These are phyloP conservation scores for Psettodes erumei DNA, from an alignment of 2,113 vertebrate genomes.

Conservation along the genomic window DNA sequence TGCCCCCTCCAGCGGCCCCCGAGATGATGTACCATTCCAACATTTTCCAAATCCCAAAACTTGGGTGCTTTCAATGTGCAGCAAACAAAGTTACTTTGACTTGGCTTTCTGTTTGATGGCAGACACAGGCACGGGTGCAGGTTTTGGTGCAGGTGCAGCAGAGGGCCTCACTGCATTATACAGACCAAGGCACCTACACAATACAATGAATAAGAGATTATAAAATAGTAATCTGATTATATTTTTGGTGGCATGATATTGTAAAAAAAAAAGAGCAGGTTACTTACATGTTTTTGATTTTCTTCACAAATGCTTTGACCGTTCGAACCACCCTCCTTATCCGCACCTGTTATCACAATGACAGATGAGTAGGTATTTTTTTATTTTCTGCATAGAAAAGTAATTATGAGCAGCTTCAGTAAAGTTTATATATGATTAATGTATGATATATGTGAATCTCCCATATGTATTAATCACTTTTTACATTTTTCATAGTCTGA, in stretches of 20 bases:
- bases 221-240: neutral
- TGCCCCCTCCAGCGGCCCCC: slow-evolving; percentile 56
- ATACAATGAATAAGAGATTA: neutral
- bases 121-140: slow-evolving; percentile 36
- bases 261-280: neutral
- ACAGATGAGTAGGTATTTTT: neutral
- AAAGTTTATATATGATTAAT: neutral
- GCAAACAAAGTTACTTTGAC: slow-evolving; percentile 74
- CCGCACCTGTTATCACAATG: slow-evolving; percentile 81
- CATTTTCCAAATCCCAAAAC: slow-evolving; percentile 56
- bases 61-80: neutral
- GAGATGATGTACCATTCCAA: slow-evolving; percentile 53
- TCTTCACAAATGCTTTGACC: slow-evolving; percentile 82
- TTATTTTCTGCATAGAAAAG: neutral
- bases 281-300: slow-evolving; percentile 87
- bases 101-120: slow-evolving; percentile 79
- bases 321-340: slow-evolving; percentile 85
- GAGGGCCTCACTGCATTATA: slow-evolving; percentile 56
- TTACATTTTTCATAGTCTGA: too few relatives aligned
- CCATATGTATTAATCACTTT: neutral
- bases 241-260: neutral
- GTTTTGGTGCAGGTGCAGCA: slow-evolving; percentile 37
- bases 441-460: too few relatives aligned
- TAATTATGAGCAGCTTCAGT: neutral
- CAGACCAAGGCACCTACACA: slow-evolving; percentile 66